Evolutionary conservation across 2,888 invertebrate genomes (phyloP).

Genomic region (Ferdinandea cuprea): DNA sequence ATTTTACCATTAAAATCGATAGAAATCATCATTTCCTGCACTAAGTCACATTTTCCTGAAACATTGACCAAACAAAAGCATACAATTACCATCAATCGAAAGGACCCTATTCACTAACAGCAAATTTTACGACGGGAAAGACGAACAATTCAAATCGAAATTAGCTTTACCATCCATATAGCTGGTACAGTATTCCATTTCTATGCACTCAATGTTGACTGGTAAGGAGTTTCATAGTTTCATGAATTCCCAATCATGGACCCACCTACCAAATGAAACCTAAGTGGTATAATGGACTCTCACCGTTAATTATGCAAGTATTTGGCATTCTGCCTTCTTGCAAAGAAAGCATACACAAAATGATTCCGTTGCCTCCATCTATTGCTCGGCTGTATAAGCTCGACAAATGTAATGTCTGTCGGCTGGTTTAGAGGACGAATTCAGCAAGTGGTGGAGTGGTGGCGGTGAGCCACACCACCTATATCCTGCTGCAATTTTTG

Average conservation of each 20-base stretch:
- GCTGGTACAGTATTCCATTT: background rate
- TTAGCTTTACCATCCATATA: slow-evolving; percentile 20
- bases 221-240: background rate
- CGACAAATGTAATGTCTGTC: slow-evolving; percentile 17
- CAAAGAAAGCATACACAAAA: slow-evolving; percentile 20
- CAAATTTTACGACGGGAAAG: slow-evolving; percentile 64
- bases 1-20: slow-evolving; percentile 27
- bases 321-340: slow-evolving; percentile 63
- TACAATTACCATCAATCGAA: background rate
- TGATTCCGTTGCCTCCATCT: slow-evolving; percentile 19
- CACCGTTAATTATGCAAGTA: slow-evolving; percentile 68
- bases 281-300: slow-evolving; percentile 66
- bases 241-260: slow-evolving; percentile 18
- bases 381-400: slow-evolving; percentile 22
- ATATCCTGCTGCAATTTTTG: slow-evolving; percentile 29
- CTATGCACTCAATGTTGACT: slow-evolving; percentile 29
- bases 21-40: slow-evolving; percentile 58
- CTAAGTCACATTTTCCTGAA: slow-evolving; percentile 61
- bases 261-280: slow-evolving; percentile 22
- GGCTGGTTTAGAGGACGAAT: slow-evolving; percentile 16
- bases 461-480: background rate
- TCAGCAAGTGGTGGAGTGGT: background rate
- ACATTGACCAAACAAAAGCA: slow-evolving; percentile 10
- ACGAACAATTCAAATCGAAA: slow-evolving; percentile 65
- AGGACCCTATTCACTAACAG: slow-evolving; percentile 20